Evolutionary conservation across 2,113 vertebrate species (phyloP), one percentile per base, ranked within the genome.

Genomic region (Pyxicephalus adspersus): DNA sequence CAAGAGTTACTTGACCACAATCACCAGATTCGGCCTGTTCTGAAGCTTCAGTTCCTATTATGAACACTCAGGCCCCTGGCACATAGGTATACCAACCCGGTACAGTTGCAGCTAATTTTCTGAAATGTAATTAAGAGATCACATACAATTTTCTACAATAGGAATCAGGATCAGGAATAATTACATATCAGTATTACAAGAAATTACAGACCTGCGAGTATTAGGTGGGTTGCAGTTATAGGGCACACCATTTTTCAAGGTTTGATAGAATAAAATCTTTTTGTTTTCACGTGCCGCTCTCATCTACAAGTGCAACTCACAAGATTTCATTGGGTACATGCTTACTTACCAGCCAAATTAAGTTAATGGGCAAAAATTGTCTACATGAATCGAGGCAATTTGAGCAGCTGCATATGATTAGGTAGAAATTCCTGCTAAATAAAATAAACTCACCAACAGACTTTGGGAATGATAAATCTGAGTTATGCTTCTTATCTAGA

Each of bases 401-500:
- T 38, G 11, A 57, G 67, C 3, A 18, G 15, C 20, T 29, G 23
- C 26, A 2, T 13, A 73, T 38, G 64, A 68, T 79, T 79, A 20
- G 17, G 19, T 3, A 8, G 20, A 23, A 22, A 66, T 26, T 5
- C 29, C 55, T 58, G 22, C 22, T n/a, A 61, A 17, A 45, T 29
- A 58, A 57, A 16, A 52, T 65, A 26, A 60, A 82, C 80, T 82
- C 63, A 82, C 80, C 80, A 50, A 58, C 6, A 54, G 22, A 75
- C 70, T 64, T 82, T 74, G 58, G 2, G 50, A 45, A 22, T 71
- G 66, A 63, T 71, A 80, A 5, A 54, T 71, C 67, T 75, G 61
- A 75, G 80, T 82, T 82, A 75, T 82, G 80, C 50, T 25, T 75
- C 45, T 9, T 0, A 75, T 82, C 80, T 82, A 60, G 66, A 66